These are phyloP conservation scores for Cynopterus sphinx DNA, from an alignment of 2,797 vertebrate genomes.

Conservation along the genomic window DNA sequence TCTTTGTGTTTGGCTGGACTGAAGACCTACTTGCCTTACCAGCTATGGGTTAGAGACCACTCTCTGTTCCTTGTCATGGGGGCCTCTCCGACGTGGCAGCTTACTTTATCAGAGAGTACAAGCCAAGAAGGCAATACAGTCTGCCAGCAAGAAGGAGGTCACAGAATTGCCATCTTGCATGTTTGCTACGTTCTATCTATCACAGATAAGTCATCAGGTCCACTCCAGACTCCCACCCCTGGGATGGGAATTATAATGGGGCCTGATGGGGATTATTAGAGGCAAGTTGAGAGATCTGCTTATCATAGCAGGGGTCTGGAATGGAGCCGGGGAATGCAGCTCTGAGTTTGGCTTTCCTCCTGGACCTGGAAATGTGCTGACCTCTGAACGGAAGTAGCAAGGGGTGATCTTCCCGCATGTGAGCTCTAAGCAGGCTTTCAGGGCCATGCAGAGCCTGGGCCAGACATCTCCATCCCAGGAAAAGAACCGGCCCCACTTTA, in stretches of 20 bases:
- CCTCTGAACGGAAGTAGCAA: not conserved
- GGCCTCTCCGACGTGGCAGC: not conserved
- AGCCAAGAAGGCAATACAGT: not conserved
- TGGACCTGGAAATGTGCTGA: not conserved
- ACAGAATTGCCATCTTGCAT: not conserved
- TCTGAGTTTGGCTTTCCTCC: not conserved
- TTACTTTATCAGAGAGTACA: not conserved
- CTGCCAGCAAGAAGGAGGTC: not conserved
- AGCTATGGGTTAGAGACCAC: not conserved
- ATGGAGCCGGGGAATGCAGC: not conserved
- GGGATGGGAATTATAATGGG: not conserved
- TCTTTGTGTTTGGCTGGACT: not conserved
- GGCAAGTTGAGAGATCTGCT: not conserved
- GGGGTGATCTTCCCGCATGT: not conserved
- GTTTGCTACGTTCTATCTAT: not conserved
- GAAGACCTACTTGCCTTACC: not conserved
- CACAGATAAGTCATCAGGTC: not conserved
- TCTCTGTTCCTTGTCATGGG: not conserved
- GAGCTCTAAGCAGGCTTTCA: not conserved
- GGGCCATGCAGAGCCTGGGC: not conserved
- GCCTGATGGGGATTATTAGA: not conserved
- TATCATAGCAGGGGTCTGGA: not conserved
- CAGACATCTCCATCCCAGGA: not conserved
- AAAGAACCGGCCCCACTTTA: slow-evolving; percentile 44
- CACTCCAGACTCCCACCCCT: not conserved